Evolutionary conservation across 2,113 vertebrate genomes (phyloP).

Genomic region (Varanus salvator): DNA sequence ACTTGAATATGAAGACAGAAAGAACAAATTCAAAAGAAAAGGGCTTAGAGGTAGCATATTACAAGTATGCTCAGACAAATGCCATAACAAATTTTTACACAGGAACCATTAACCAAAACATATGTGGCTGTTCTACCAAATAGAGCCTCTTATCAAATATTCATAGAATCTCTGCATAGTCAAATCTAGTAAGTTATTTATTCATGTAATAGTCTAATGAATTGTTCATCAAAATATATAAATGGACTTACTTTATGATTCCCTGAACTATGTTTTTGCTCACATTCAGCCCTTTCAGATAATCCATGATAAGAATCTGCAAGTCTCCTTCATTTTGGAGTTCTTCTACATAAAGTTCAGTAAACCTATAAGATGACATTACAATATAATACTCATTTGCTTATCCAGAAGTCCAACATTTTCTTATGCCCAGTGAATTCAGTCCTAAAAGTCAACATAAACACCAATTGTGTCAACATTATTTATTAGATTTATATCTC

Average conservation of each 20-base stretch:
- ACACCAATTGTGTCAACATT: neutral
- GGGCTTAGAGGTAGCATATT: neutral
- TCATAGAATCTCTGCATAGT: neutral
- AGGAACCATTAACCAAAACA: neutral
- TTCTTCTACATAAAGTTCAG: constrained; percentile 96
- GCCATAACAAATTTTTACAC: neutral
- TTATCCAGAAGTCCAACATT: neutral
- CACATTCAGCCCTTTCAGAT: constrained; percentile 88
- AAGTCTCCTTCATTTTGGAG: constrained; percentile 90
- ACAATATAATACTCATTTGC: neutral
- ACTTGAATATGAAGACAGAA: neutral
- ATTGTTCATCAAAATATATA: no score
- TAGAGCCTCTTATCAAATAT: neutral
- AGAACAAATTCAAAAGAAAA: neutral
- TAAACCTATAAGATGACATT: constrained; percentile 82
- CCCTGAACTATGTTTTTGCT: constrained; percentile 86
- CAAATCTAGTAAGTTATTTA: neutral
- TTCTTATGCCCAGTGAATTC: neutral
- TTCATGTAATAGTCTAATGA: neutral
- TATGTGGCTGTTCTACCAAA: neutral
- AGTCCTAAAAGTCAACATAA: neutral
- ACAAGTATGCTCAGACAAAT: neutral
- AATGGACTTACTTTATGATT: constrained; percentile 88
- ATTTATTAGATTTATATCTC: no score
- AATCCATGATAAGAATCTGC: constrained; percentile 90